These are phyloP conservation scores for Lagothrix lagotricha DNA, from an alignment of 2,797 vertebrate species.

Conservation along the genomic window DNA sequence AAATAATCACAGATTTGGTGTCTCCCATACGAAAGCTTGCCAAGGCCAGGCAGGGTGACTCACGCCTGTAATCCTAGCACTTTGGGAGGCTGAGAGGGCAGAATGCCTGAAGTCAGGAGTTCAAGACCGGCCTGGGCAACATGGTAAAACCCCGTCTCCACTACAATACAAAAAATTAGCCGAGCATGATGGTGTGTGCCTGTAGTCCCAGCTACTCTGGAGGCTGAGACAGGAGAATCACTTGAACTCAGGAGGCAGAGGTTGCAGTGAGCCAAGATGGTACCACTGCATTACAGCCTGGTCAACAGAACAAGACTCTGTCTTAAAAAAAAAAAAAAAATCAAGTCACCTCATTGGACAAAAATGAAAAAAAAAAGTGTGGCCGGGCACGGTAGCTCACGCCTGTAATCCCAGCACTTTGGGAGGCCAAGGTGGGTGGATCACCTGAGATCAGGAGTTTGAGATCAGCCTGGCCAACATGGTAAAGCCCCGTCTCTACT, in stretches of 20 bases:
- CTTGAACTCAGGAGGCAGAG: neutral
- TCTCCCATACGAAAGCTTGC: neutral
- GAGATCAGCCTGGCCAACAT: neutral
- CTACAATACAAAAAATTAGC: neutral
- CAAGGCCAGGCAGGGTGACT: neutral
- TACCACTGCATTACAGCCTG: neutral
- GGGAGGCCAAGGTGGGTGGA: neutral
- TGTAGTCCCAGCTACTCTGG: neutral
- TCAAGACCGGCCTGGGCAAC: neutral
- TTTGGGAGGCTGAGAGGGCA: neutral
- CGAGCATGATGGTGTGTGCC: rapidly evolving
- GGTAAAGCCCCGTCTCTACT: neutral
- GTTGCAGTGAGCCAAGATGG: rapidly evolving
- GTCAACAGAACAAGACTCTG: neutral
- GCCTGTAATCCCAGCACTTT: neutral
- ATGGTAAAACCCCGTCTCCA: neutral
- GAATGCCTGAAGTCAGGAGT: neutral
- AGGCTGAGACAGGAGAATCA: neutral
- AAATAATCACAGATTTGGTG: neutral
- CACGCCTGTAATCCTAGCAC: neutral
- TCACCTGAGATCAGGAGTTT: neutral
- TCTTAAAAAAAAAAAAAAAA: neutral
- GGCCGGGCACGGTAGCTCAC: rapidly evolving
- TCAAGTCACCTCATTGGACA: neutral
- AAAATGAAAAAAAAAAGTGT: neutral